Evolutionary conservation across 2,888 invertebrate genomes (phyloP).

Genomic region (Brenthis ino): DNA sequence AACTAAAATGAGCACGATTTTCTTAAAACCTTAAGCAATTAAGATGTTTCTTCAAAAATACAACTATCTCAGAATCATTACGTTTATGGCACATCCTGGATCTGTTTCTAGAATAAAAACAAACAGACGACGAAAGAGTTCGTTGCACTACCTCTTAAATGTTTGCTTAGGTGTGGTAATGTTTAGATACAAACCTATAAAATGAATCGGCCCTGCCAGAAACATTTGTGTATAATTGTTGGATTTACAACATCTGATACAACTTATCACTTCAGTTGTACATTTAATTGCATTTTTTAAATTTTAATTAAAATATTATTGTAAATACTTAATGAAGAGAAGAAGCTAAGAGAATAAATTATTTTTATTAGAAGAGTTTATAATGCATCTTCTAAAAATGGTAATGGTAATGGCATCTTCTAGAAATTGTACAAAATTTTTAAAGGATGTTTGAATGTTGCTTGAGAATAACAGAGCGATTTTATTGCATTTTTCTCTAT

Average conservation of each 20-base stretch:
- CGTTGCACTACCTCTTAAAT: slow-evolving; percentile 52
- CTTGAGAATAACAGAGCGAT: too few relatives aligned
- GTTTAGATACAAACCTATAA: slow-evolving; percentile 63
- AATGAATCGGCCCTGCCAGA: slow-evolving; percentile 54
- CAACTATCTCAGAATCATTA: slow-evolving; percentile 52
- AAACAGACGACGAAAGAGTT: slow-evolving; percentile 53
- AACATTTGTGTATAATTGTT: slow-evolving; percentile 43
- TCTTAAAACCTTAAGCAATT: too few relatives aligned
- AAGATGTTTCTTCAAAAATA: slow-evolving; percentile 28
- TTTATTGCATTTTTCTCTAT: too few relatives aligned
- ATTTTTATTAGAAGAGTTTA: too few relatives aligned
- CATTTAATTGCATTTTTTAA: neutral
- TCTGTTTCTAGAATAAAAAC: slow-evolving; percentile 52
- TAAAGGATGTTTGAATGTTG: too few relatives aligned
- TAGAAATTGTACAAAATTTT: too few relatives aligned
- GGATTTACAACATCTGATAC: slow-evolving; percentile 16
- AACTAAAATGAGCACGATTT: too few relatives aligned
- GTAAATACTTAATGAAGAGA: too few relatives aligned
- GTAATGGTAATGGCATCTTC: too few relatives aligned
- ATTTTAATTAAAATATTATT: neutral
- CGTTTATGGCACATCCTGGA: slow-evolving; percentile 53
- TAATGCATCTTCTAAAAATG: too few relatives aligned
- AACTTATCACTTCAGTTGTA: slow-evolving; percentile 4
- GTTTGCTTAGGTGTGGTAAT: slow-evolving; percentile 63
- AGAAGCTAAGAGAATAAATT: too few relatives aligned